Percentiles rank a stretch among this genome's conserved stretches.
phyloP scores from a whole-genome alignment of 1,140 invertebrate species.

The Ceratitis capitata region DNA sequence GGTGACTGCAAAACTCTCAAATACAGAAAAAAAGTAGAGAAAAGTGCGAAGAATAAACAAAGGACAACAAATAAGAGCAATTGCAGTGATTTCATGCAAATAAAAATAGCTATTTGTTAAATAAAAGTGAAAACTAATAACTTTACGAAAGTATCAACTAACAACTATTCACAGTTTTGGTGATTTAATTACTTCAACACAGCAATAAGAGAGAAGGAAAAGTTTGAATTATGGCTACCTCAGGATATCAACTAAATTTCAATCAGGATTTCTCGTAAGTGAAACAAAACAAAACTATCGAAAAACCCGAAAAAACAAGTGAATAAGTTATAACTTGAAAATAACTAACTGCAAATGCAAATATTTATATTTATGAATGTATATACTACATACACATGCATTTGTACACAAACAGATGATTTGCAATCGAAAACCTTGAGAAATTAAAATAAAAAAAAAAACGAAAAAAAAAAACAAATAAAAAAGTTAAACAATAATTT shows the following conservation, averaged over 20 bases:
- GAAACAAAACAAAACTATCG: slow-evolving; percentile 7
- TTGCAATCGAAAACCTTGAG: slow-evolving; percentile 19
- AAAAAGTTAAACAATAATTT: background rate
- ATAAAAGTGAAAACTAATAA: background rate
- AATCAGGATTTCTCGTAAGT: slow-evolving; percentile 65
- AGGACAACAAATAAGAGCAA: background rate
- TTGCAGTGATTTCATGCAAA: background rate
- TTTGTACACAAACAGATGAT: background rate
- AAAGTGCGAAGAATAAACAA: background rate
- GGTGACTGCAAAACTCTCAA: background rate
- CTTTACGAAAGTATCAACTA: background rate
- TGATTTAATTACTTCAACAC: background rate
- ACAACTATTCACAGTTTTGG: background rate
- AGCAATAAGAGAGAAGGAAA: background rate
- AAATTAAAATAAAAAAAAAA: slow-evolving; percentile 25
- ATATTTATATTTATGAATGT: no score
- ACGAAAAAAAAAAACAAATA: background rate
- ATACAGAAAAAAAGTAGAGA: slow-evolving; percentile 5
- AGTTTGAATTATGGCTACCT: slow-evolving; percentile 1
- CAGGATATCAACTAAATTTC: slow-evolving; percentile 62
- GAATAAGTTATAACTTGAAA: background rate
- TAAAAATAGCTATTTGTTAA: background rate
- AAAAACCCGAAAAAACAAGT: background rate
- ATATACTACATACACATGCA: background rate
- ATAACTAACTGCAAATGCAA: background rate